phyloP scores from a whole-genome alignment of 2,888 invertebrate genomes.

The Synergus gifuensis region DNA sequence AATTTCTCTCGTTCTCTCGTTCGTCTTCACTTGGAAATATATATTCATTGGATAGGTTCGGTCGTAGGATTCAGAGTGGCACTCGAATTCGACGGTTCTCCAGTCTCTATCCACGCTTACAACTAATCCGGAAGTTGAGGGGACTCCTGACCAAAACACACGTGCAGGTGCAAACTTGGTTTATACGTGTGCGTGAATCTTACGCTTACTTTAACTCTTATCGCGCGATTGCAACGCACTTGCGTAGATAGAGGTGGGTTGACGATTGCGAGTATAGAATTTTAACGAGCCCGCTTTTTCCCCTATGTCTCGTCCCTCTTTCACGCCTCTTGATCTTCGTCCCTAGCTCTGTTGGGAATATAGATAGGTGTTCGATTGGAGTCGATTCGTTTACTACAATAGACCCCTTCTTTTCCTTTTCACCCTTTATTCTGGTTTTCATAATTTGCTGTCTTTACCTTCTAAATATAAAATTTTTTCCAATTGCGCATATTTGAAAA shows the following conservation, averaged over 20 bases:
- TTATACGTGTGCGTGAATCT: background rate
- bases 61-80: background rate
- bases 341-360: background rate
- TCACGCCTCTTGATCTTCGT: conserved; percentile 14
- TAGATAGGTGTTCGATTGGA: conserved; percentile 16
- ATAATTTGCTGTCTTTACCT: background rate
- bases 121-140: conserved; percentile 15
- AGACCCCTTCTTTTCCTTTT: background rate
- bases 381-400: conserved; percentile 11
- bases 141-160: background rate
- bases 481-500: background rate
- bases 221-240: background rate
- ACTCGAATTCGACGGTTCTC: conserved; percentile 16
- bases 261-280: conserved; percentile 18
- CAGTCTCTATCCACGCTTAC: background rate
- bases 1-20: conserved; percentile 16
- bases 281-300: conserved; percentile 21
- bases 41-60: conserved; percentile 34
- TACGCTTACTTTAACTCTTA: conserved; percentile 9
- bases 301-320: conserved; percentile 18
- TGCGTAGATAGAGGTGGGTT: background rate
- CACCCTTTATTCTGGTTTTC: background rate
- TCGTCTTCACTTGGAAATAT: conserved; percentile 22
- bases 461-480: background rate
- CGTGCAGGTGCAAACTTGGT: background rate